These are phyloP conservation scores for Melanotaenia nigrans DNA, from an alignment of 2,797 vertebrate species.

Conservation along the genomic window DNA sequence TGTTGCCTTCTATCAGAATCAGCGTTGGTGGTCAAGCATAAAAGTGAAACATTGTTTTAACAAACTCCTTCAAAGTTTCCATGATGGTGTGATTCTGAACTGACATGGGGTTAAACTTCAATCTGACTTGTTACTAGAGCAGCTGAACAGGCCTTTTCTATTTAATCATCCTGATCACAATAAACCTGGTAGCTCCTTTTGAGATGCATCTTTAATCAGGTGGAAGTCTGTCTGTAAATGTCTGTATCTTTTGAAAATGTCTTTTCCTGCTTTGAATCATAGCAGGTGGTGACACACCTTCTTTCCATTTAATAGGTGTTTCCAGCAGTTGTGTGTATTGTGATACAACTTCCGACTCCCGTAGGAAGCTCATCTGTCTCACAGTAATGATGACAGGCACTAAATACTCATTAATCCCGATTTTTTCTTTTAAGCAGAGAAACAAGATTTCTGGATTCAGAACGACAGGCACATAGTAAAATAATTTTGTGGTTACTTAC, in stretches of 20 bases:
- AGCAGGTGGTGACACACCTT: constrained; percentile 30
- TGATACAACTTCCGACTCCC: constrained; percentile 21
- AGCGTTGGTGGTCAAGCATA: not conserved
- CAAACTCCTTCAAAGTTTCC: not conserved
- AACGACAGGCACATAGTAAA: not conserved
- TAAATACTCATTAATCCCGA: not conserved
- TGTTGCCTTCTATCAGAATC: not conserved
- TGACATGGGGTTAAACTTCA: not conserved
- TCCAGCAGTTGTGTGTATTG: constrained; percentile 9
- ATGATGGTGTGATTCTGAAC: too few species aligned
- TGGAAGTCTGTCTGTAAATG: constrained; percentile 4
- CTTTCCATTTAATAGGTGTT: constrained; percentile 17
- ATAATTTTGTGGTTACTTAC: not conserved
- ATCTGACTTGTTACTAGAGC: constrained; percentile 2
- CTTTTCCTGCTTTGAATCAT: constrained; percentile 16
- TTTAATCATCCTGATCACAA: not conserved
- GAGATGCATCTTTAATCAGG: not conserved
- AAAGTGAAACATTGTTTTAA: not conserved
- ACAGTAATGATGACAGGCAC: not conserved
- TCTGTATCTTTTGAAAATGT: not conserved
- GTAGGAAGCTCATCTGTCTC: not conserved
- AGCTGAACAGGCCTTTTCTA: not conserved
- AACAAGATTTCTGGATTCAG: constrained; percentile 7
- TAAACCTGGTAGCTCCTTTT: not conserved
- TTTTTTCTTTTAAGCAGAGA: constrained; percentile 10